These are phyloP conservation scores for Crenuchus spilurus DNA, from an alignment of 2,797 vertebrate genomes.

Conservation along the genomic window DNA sequence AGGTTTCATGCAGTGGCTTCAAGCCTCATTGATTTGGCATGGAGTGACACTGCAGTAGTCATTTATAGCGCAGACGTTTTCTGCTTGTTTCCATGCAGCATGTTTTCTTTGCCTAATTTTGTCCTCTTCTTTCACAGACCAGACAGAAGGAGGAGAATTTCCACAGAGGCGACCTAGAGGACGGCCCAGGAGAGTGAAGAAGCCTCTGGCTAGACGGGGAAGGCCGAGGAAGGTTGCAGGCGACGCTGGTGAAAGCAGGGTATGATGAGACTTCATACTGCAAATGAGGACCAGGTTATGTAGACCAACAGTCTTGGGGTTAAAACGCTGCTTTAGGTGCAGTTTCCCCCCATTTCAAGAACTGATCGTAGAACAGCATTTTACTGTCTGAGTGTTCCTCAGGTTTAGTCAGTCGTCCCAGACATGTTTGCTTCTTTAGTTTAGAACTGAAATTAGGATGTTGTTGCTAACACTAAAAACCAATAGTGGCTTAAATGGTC, in stretches of 20 bases:
- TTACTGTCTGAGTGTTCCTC: background rate
- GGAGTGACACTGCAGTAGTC: background rate
- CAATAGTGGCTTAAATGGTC: no score
- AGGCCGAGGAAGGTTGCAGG: background rate
- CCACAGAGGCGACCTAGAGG: background rate
- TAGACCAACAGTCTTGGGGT: no score
- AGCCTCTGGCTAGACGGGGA: background rate
- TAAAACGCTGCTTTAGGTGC: background rate
- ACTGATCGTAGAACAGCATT: background rate
- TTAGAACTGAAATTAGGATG: no score
- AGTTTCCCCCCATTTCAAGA: background rate
- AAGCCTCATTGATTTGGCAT: no score
- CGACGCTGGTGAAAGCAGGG: background rate
- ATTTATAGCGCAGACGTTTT: no score
- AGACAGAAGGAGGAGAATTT: background rate
- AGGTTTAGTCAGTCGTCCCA: no score
- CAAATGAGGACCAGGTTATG: background rate
- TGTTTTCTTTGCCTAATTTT: no score
- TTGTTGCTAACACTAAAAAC: no score
- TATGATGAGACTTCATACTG: background rate
- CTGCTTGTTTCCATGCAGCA: no score
- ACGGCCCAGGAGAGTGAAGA: background rate
- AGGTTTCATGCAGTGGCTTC: no score
- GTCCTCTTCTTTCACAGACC: background rate
- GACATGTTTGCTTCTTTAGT: no score